These are phyloP conservation scores for Mystacides longicornis DNA, from an alignment of 2,888 invertebrate species.

Conservation along the genomic window DNA sequence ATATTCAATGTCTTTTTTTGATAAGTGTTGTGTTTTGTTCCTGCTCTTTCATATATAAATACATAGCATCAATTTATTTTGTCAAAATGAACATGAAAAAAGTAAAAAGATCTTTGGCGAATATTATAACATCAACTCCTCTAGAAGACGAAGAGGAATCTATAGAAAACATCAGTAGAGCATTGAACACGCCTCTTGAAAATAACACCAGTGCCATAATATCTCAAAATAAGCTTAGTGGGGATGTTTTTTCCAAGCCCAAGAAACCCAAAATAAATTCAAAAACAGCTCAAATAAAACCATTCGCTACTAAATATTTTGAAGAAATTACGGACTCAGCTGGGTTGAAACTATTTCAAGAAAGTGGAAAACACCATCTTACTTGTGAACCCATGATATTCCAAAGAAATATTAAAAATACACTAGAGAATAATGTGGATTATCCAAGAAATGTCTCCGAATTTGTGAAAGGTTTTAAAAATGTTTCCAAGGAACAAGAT, in stretches of 20 bases:
- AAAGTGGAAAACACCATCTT: slow-evolving; percentile 9
- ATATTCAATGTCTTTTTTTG: too few species aligned
- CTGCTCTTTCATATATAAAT: too few species aligned
- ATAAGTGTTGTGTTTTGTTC: too few species aligned
- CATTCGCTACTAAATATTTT: slow-evolving; percentile 20
- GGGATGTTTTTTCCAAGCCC: slow-evolving; percentile 7
- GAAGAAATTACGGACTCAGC: slow-evolving; percentile 15
- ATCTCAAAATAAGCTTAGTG: not conserved
- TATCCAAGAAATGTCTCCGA: slow-evolving; percentile 50
- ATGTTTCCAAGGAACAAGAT: slow-evolving; percentile 32
- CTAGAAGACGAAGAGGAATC: slow-evolving; percentile 6
- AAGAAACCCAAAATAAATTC: slow-evolving; percentile 13
- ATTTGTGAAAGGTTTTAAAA: slow-evolving; percentile 44
- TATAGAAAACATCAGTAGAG: slow-evolving; percentile 8
- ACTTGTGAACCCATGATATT: slow-evolving; percentile 43
- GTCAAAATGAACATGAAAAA: slow-evolving; percentile 19
- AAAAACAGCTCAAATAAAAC: slow-evolving; percentile 12
- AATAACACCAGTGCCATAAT: not conserved
- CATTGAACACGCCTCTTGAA: slow-evolving; percentile 6
- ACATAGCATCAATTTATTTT: too few species aligned
- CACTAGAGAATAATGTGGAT: slow-evolving; percentile 38
- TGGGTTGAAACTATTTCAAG: slow-evolving; percentile 13
- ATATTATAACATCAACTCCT: not conserved
- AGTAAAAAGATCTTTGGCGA: slow-evolving; percentile 11
- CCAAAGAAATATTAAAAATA: slow-evolving; percentile 42